Evolutionary conservation across 1,140 invertebrate species (phyloP).

Genomic region (Pseudachorutes palmiensis): DNA sequence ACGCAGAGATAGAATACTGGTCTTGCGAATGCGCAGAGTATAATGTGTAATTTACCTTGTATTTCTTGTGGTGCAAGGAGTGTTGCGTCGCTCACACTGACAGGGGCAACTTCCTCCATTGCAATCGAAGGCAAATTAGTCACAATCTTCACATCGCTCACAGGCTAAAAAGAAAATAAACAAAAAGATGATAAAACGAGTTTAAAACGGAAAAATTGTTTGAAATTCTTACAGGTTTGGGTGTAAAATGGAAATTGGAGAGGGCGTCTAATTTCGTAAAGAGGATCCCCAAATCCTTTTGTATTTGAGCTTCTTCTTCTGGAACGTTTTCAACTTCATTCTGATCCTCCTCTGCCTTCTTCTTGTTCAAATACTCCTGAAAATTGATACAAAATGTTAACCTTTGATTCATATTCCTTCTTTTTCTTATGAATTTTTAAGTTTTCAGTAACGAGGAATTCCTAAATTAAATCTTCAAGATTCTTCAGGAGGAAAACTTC

Average conservation of each 20-base stretch:
- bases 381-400: not conserved
- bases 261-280: constrained; percentile 86
- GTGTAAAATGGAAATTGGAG: constrained; percentile 89
- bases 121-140: constrained; percentile 81
- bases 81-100: constrained; percentile 70
- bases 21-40: not conserved
- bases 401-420: constrained; percentile 39
- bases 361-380: constrained; percentile 24
- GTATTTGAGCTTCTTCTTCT: constrained; percentile 66
- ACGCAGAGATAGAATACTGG: constrained; percentile 3
- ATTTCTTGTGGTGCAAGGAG: constrained; percentile 92
- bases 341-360: constrained; percentile 40
- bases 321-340: constrained; percentile 56
- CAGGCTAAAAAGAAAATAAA: constrained; percentile 46
- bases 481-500: constrained; percentile 26
- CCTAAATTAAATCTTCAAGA: constrained; percentile 23
- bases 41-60: constrained; percentile 49
- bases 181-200: constrained; percentile 21
- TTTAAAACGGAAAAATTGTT: not conserved
- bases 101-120: constrained; percentile 93
- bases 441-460: constrained; percentile 31
- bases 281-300: constrained; percentile 62
- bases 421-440: too few species aligned
- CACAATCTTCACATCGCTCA: constrained; percentile 81
- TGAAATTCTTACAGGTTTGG: constrained; percentile 57